Percentiles rank a stretch among this genome's conserved stretches.
These are phyloP conservation scores for Enteromius argenteus DNA, from an alignment of 2,797 vertebrate species.

Conservation along the genomic window DNA sequence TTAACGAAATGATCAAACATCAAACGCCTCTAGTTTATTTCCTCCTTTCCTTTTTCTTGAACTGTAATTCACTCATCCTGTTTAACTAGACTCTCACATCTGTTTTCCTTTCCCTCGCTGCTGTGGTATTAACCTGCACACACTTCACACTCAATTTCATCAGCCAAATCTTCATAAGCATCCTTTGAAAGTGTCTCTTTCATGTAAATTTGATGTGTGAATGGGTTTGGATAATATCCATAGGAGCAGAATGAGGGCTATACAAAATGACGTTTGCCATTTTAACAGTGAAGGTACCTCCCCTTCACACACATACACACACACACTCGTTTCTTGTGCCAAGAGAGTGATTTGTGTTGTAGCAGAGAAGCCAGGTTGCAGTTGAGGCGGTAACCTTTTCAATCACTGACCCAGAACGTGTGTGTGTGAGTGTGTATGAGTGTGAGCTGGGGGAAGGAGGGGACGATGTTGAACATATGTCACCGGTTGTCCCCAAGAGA, in stretches of 20 bases:
- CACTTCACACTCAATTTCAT: conserved; percentile 18
- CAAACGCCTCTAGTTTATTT: conserved; percentile 46
- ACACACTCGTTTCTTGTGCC: conserved; percentile 21
- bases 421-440: conserved; percentile 47
- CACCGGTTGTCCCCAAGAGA: conserved; percentile 79
- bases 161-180: conserved; percentile 11
- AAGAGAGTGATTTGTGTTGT: conserved; percentile 87
- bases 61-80: conserved; percentile 47
- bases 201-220: conserved; percentile 15
- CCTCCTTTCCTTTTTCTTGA: conserved; percentile 35
- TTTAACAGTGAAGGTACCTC: conserved; percentile 41
- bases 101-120: conserved; percentile 54
- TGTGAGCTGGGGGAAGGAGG: conserved; percentile 67
- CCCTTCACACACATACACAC: conserved; percentile 26
- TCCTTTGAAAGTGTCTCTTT: conserved; percentile 41
- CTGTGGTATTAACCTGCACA: conserved; percentile 57
- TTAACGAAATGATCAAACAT: conserved; percentile 60
- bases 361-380: conserved; percentile 89
- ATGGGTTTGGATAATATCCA: conserved; percentile 34
- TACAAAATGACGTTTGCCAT: conserved; percentile 47
- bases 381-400: conserved; percentile 93
- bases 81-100: conserved; percentile 33
- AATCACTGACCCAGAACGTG: conserved; percentile 93
- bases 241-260: conserved; percentile 10
- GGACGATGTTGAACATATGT: conserved; percentile 89